Conservation (phyloP, 2,113 vertebrate genomes). For the Nestor notabilis region DNA sequence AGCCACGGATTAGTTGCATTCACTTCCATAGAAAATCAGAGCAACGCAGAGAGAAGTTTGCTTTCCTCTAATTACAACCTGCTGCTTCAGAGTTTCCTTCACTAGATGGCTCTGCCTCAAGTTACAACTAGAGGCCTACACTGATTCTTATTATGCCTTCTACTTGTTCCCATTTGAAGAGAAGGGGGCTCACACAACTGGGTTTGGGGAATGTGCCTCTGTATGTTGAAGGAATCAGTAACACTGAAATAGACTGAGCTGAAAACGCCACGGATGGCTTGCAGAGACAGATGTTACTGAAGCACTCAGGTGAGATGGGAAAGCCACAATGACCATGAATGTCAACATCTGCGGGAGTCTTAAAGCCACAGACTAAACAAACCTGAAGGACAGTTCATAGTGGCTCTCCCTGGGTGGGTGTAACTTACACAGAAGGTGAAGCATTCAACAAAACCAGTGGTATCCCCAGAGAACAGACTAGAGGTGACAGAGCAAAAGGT, state of each 20-base stretch:
- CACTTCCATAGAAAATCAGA: neutral
- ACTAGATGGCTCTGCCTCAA: neutral
- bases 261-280: neutral
- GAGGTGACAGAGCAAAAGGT: neutral
- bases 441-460: neutral
- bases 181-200: neutral
- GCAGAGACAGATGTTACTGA: neutral
- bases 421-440: neutral
- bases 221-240: neutral
- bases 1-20: neutral
- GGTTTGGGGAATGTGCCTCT: neutral
- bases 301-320: neutral
- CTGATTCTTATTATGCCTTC: neutral
- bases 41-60: neutral
- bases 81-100: neutral
- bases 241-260: neutral
- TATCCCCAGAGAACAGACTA: neutral
- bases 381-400: neutral
- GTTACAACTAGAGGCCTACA: neutral
- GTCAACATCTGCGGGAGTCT: neutral
- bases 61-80: neutral
- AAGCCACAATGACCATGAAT: neutral
- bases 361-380: neutral
- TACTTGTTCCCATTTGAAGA: neutral
- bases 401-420: neutral